Conservation (phyloP, 2,888 invertebrate species). For the Gymnosoma rotundatum region DNA sequence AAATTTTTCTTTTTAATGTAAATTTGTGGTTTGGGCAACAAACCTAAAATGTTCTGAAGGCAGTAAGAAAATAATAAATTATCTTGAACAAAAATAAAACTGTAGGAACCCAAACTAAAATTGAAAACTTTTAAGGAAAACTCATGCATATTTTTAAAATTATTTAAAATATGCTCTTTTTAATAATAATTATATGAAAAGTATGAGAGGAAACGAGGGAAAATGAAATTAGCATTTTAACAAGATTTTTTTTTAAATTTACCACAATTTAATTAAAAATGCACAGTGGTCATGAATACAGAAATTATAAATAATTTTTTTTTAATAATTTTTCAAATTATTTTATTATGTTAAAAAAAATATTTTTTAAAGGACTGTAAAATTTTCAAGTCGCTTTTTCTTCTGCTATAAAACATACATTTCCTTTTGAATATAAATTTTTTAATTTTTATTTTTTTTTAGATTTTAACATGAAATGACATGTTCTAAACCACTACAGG, state of each 20-base stretch:
- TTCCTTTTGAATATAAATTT: no score
- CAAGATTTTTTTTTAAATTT: conserved; percentile 61
- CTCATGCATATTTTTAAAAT: conserved; percentile 56
- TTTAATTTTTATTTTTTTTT: no score
- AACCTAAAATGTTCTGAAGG: conserved; percentile 13
- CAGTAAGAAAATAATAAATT: conserved; percentile 12
- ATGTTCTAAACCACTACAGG: no score
- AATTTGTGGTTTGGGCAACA: conserved; percentile 52
- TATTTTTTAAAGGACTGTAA: no score
- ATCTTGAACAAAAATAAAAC: conserved; percentile 12
- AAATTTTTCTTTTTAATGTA: conserved; percentile 63
- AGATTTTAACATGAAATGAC: no score
- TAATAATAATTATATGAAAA: conserved; percentile 18
- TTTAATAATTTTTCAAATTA: no score
- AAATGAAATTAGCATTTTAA: conserved; percentile 54
- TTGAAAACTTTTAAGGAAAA: conserved; percentile 36
- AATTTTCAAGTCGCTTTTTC: no score
- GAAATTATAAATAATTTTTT: no score
- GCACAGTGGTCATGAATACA: no score
- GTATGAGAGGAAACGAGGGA: neutral
- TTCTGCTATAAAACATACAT: no score
- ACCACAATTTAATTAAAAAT: conserved; percentile 21
- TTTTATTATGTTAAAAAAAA: no score
- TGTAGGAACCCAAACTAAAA: conserved; percentile 5
- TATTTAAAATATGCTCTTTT: conserved; percentile 56